Evolutionary conservation across 2,113 vertebrate genomes (phyloP), one percentile per base, ranked within the genome.

Genomic region (Gorsachius goisagi): DNA sequence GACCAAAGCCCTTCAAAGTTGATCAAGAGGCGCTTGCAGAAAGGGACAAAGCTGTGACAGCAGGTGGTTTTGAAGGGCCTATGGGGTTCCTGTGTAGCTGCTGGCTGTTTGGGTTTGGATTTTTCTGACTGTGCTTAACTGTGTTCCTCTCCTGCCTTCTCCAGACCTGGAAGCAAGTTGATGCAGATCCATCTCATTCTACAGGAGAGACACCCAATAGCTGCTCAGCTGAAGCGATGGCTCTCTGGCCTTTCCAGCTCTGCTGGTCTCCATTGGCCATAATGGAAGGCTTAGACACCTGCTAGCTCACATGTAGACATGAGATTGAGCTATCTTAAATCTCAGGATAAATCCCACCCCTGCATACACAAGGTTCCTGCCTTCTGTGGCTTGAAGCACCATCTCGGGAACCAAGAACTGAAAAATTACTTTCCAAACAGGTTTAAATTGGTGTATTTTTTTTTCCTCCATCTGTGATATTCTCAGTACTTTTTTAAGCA

Each of bases 71-170:
- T 67, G 67, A 79, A 44, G 5, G 12, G 22, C n/a, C 0, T n/a
- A 0, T 49, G 53, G 9, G 28, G 19, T n/a, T 73, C 45, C 55
- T 66, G 15, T 15, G 35, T 21, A 41, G 35, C 45, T 83, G 33
- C 23, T 90, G 55, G 19, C 35, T 69, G 13, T 55, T 68, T 0
- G 0, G 22, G 28, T 60, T 88, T 59, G n/a, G 0, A 2, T 69
- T 80, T 59, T 88, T 5, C 50, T 66, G 22, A 14, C 7, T 50
- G 14, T 30, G 5, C 33, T 60, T 62, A 50, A 45, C 21, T 67
- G 17, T 20, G 12, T 39, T 74, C 15, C 10, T 82, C 5, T 26
- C 11, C 47, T 78, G n/a, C 35, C 30, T 60, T 78, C 45, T 82
- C 30, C 4, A 16, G 28, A 47, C 11, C 23, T 47, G 41, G 21